Percentiles rank a stretch among this genome's conserved stretches.
These are phyloP conservation scores for Phylloscopus whistleri DNA, from an alignment of 2,113 vertebrate genomes.

Conservation along the genomic window DNA sequence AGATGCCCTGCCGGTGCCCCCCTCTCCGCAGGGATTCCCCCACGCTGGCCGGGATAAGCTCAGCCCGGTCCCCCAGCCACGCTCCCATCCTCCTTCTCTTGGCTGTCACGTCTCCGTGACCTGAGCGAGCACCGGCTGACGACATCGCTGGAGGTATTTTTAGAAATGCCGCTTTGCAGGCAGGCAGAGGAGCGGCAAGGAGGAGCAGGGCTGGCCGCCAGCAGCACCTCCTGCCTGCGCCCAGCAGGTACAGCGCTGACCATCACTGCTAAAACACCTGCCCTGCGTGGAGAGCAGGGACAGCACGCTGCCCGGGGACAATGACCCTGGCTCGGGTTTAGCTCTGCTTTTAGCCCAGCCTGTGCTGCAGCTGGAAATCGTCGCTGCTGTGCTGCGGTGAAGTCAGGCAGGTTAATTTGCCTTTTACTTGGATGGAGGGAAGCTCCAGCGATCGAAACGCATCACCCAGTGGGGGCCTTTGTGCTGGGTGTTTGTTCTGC, in stretches of 20 bases:
- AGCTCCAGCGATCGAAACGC: background rate
- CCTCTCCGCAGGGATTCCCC: background rate
- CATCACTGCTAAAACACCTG: background rate
- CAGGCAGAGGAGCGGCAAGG: background rate
- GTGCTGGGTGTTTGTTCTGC: background rate
- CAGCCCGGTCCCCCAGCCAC: background rate
- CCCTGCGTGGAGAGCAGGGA: too few relatives aligned
- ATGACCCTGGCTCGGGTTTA: rapidly evolving
- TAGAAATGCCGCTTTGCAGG: background rate
- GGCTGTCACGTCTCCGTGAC: background rate
- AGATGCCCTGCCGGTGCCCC: rapidly evolving
- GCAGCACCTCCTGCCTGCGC: background rate
- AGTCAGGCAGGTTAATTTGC: conserved; percentile 4
- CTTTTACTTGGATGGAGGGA: background rate
- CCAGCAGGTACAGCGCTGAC: background rate
- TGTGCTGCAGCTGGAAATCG: background rate
- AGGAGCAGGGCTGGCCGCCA: rapidly evolving
- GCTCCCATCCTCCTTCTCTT: background rate
- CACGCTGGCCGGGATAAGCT: rapidly evolving
- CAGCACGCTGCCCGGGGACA: rapidly evolving
- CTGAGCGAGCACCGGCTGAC: background rate
- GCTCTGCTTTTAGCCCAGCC: background rate
- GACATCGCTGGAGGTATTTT: conserved; percentile 8
- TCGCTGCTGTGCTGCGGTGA: background rate
- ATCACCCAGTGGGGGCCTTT: background rate